These are phyloP conservation scores for Harpagifer antarcticus DNA, from an alignment of 2,797 vertebrate genomes.

Conservation along the genomic window DNA sequence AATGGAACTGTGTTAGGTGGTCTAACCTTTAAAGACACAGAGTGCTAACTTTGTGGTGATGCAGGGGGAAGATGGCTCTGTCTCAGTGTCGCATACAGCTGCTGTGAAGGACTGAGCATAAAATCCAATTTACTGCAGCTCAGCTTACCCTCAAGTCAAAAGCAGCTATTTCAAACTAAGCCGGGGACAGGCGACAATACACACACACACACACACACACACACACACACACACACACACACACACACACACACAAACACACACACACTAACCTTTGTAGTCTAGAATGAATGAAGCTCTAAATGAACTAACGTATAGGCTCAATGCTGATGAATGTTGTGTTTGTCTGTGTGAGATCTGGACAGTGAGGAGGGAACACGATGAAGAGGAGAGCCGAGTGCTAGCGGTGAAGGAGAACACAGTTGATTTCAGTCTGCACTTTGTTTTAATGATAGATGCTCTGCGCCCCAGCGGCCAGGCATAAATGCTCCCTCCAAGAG, in stretches of 20 bases:
- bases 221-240: conserved; percentile 22
- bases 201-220: conserved; percentile 4
- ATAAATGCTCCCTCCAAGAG: conserved; percentile 67
- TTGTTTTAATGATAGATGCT: conserved; percentile 82
- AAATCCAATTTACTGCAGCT: conserved; percentile 82
- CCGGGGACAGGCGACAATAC: conserved; percentile 40
- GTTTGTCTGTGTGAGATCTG: conserved; percentile 51
- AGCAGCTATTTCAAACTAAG: conserved; percentile 70
- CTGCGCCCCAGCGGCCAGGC: conserved; percentile 65
- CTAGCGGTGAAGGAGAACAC: conserved; percentile 49
- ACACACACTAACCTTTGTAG: conserved; percentile 46
- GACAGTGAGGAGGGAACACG: conserved; percentile 34
- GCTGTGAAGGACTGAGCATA: conserved; percentile 76
- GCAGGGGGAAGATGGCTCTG: conserved; percentile 60
- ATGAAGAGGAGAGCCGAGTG: conserved; percentile 45
- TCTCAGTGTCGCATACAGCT: conserved; percentile 71
- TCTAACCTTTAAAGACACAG: conserved; percentile 48
- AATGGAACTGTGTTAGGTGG: conserved; percentile 25
- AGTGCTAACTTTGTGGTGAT: conserved; percentile 58
- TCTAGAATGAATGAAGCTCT: conserved; percentile 48
- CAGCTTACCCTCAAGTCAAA: conserved; percentile 78
- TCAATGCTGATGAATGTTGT: conserved; percentile 53
- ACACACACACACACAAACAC: too few relatives aligned
- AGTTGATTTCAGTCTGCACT: conserved; percentile 67
- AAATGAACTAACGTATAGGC: conserved; percentile 42